These are phyloP conservation scores for Parotia lawesii DNA, from an alignment of 2,113 vertebrate genomes.

Conservation along the genomic window DNA sequence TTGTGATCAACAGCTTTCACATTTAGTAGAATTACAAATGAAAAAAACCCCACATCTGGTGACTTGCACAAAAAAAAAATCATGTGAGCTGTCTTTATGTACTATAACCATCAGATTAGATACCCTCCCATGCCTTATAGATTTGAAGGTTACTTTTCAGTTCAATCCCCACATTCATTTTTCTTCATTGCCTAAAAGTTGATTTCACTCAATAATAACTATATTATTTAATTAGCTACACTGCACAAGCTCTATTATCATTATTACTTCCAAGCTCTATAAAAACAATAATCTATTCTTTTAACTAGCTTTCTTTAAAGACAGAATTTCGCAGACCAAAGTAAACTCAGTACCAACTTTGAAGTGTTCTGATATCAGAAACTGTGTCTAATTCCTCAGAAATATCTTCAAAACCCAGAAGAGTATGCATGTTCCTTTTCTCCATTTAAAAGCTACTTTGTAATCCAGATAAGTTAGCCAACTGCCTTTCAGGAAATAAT, in stretches of 20 bases:
- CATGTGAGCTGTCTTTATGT: background rate
- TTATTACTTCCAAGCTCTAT: background rate
- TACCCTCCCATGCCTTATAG: background rate
- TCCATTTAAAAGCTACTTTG: background rate
- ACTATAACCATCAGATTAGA: background rate
- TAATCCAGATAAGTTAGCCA: constrained; percentile 7
- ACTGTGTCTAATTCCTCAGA: background rate
- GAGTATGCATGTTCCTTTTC: background rate
- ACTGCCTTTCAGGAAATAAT: constrained; percentile 15
- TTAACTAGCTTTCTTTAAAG: background rate
- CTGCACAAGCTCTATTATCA: background rate
- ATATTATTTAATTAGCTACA: background rate
- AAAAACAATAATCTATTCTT: background rate
- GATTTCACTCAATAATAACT: background rate
- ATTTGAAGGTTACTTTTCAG: constrained; percentile 1
- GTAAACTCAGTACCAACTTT: background rate
- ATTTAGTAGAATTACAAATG: constrained; percentile 5
- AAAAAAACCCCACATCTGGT: background rate
- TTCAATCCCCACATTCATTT: background rate
- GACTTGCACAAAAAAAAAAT: background rate
- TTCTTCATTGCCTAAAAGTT: background rate
- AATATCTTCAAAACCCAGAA: background rate
- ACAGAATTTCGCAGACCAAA: background rate
- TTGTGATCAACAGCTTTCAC: constrained; percentile 20
- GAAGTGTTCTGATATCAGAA: background rate